Evolutionary conservation across 2,113 vertebrate genomes (phyloP).

Genomic region (Astatoreochromis straeleni): DNA sequence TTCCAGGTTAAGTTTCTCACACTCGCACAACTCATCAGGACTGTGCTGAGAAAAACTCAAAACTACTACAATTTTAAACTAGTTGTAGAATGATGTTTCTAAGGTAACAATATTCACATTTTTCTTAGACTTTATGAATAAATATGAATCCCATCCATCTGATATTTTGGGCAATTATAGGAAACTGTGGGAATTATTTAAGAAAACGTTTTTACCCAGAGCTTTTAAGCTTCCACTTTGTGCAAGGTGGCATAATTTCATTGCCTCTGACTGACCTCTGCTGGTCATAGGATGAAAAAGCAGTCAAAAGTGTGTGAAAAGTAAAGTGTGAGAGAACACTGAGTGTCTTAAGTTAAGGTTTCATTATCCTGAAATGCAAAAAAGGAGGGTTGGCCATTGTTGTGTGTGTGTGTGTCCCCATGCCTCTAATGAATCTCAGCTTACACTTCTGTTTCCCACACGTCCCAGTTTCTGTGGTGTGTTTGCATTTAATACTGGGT

Average conservation of each 20-base stretch:
- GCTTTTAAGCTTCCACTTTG: accelerated
- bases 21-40: neutral
- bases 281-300: neutral
- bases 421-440: neutral
- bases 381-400: neutral
- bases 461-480: neutral
- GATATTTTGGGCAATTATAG: neutral
- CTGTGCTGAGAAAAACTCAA: neutral
- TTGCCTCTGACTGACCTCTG: neutral
- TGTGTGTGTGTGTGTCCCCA: accelerated
- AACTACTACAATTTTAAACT: neutral
- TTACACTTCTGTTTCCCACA: neutral
- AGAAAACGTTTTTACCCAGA: accelerated
- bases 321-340: neutral
- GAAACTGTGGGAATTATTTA: neutral
- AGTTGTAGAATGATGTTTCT: neutral
- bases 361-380: neutral
- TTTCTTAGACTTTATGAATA: neutral
- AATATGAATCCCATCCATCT: neutral
- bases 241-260: neutral
- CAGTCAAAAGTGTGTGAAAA: neutral
- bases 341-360: neutral
- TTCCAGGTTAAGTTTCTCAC: neutral
- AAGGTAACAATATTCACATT: neutral
- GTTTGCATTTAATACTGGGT: accelerated